phyloP scores from a whole-genome alignment of 37 sponge, comb jelly and placozoan genomes.

The Amphimedon queenslandica region DNA sequence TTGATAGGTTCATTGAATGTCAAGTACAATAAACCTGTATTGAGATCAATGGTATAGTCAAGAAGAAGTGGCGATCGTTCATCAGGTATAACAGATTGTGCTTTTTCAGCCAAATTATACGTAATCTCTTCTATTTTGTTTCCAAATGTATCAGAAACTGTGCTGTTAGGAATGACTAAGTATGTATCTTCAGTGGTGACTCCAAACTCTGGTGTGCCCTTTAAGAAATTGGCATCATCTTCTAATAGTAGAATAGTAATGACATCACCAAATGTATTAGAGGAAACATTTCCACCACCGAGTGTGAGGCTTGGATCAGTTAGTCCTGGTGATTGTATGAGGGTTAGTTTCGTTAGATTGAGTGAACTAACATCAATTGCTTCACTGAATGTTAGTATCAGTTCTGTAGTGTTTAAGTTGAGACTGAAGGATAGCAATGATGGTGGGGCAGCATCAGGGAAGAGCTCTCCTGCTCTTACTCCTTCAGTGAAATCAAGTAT shows the following conservation, averaged over 20 bases:
- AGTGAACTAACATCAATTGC: slow-evolving; percentile 35
- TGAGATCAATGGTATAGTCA: slow-evolving; percentile 51
- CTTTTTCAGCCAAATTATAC: slow-evolving; percentile 12
- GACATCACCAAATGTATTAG: slow-evolving; percentile 28
- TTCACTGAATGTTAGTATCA: slow-evolving; percentile 50
- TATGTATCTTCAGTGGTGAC: slow-evolving; percentile 31
- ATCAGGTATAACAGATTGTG: slow-evolving; percentile 30
- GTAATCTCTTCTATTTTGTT: slow-evolving; percentile 23
- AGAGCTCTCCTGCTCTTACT: slow-evolving; percentile 7
- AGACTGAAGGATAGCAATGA: slow-evolving; percentile 20
- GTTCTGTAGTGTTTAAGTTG: slow-evolving; percentile 16
- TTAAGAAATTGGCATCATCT: slow-evolving; percentile 27
- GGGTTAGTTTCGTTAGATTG: slow-evolving; percentile 13
- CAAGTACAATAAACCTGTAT: slow-evolving; percentile 45
- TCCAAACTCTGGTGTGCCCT: slow-evolving; percentile 25
- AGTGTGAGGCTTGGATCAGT: slow-evolving; percentile 19
- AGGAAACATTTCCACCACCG: not conserved
- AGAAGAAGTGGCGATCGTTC: slow-evolving; percentile 44
- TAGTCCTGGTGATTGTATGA: slow-evolving; percentile 18
- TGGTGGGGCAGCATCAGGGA: slow-evolving; percentile 41
- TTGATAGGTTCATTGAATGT: slow-evolving; percentile 73
- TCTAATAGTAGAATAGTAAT: slow-evolving; percentile 20
- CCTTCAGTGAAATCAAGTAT: slow-evolving; percentile 14
- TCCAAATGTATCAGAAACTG: slow-evolving; percentile 34
- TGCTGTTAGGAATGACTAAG: slow-evolving; percentile 25